Conservation (phyloP, 1,140 invertebrate genomes). For the Prorops nasuta region DNA sequence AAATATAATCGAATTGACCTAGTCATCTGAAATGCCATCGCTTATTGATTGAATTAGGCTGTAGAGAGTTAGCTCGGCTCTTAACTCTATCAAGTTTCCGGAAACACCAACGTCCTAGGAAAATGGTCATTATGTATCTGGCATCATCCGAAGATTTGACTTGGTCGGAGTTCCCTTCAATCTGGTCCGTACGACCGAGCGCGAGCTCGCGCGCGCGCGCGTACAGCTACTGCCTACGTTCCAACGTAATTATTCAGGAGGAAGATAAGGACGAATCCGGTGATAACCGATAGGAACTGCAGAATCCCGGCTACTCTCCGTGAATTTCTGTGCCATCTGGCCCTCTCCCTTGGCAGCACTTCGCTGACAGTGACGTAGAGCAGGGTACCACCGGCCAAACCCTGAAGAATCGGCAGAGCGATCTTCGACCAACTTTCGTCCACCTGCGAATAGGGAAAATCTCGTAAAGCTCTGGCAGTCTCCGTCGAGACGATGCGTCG, state of each 20-base stretch:
- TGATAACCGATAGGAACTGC: conserved; percentile 60
- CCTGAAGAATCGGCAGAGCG: conserved; percentile 55
- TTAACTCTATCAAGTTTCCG: too few species aligned
- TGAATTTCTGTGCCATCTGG: conserved; percentile 62
- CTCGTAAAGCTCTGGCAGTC: neutral
- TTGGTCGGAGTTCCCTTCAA: too few species aligned
- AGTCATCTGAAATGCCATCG: too few species aligned
- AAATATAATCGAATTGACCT: too few species aligned
- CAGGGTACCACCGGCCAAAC: conserved; percentile 85
- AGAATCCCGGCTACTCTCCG: conserved; percentile 59
- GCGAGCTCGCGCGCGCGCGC: neutral
- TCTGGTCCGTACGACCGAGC: neutral
- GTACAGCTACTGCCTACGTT: too few species aligned
- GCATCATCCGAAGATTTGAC: too few species aligned
- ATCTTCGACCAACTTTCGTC: conserved; percentile 20
- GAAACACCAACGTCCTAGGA: too few species aligned
- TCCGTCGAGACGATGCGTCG: conserved; percentile 13
- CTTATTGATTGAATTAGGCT: too few species aligned
- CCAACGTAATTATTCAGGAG: conserved; percentile 56
- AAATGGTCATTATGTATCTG: too few species aligned
- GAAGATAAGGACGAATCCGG: conserved; percentile 65
- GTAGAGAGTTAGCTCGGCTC: too few species aligned
- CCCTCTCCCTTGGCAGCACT: conserved; percentile 78
- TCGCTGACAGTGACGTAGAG: conserved; percentile 92
- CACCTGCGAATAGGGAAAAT: conserved; percentile 8